These are phyloP conservation scores for Saccostrea echinata DNA, from an alignment of 1,140 invertebrate genomes.

Conservation along the genomic window DNA sequence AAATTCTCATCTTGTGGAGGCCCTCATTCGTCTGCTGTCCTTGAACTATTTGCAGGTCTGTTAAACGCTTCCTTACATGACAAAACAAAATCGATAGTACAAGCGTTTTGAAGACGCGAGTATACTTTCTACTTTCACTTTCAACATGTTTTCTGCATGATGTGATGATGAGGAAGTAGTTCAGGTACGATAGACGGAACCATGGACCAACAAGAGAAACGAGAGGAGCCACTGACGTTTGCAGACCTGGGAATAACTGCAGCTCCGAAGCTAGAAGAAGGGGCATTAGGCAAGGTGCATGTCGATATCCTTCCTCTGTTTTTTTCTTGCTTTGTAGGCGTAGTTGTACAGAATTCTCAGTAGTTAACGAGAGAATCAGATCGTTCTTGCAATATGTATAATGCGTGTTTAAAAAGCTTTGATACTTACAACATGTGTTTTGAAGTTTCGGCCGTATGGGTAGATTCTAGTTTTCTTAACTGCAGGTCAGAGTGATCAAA, in stretches of 20 bases:
- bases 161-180: not conserved
- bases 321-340: too few relatives aligned
- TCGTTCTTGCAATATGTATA: too few relatives aligned
- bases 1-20: too few relatives aligned
- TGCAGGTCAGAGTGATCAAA: too few relatives aligned
- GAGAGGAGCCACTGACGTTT: conserved; percentile 51
- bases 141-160: not conserved
- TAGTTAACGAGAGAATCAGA: too few relatives aligned
- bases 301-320: not conserved
- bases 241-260: conserved; percentile 57
- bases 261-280: conserved; percentile 41
- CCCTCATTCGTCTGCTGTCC: conserved; percentile 20
- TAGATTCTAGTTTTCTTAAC: too few relatives aligned
- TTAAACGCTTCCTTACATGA: not conserved
- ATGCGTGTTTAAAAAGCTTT: too few relatives aligned
- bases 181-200: not conserved
- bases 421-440: too few relatives aligned
- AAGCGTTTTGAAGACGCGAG: not conserved
- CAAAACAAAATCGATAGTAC: not conserved
- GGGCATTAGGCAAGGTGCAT: conserved; percentile 57
- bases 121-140: conserved; percentile 5
- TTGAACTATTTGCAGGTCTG: not conserved
- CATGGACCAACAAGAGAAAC: conserved; percentile 46
- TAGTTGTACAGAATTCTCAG: too few relatives aligned
- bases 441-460: too few relatives aligned